Evolutionary conservation across 1,140 invertebrate species (phyloP), one percentile per base, ranked within the genome.

Genomic region (Nasonia vitripennis): DNA sequence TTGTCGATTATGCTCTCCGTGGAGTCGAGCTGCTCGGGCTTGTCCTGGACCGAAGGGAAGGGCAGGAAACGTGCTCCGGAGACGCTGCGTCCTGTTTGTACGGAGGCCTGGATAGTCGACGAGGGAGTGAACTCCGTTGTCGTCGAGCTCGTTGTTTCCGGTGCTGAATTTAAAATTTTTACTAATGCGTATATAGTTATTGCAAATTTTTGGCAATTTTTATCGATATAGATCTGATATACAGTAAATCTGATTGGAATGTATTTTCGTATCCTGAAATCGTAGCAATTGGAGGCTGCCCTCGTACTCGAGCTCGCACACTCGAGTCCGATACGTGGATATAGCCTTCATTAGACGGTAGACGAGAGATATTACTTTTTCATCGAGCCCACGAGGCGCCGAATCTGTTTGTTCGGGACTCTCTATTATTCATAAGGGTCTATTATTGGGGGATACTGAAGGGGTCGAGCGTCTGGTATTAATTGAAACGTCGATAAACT

Each of bases 1-100:
- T 97, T 97, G 87, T 97, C 97, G 86, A 96, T 97, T 55, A 97
- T 96, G 90, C 96, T 97, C 92, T 97, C 97, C 2, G 96, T 97
- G 0, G 96, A 96, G 86, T 90, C 31, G 90, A 87, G 88, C 85
- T 88, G 79, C 55, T 86, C 86, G n/a, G 62, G 20, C 62, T 86
- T 86, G 27, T 86, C 86, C 48, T 27, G 67, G 23, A 97, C 95
- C 9, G 95, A 94, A 1, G 95, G 95, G 90, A 96, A 97, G 7
- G 97, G 96, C 74, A 97, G 91, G 88, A 97, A 97, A 82, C 96
- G 92, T 3, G 97, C 96, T 2, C 96, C 97, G 10, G 96, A 97
- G 78, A 97, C 95, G 93, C 97, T 97, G 37, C 96, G 94, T 88
- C 97, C 97, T 0, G 97, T 97, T 91, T 97, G 97, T 1, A 98